These are phyloP conservation scores for Silurus aristotelis DNA, from an alignment of 2,797 vertebrate species.

Conservation along the genomic window DNA sequence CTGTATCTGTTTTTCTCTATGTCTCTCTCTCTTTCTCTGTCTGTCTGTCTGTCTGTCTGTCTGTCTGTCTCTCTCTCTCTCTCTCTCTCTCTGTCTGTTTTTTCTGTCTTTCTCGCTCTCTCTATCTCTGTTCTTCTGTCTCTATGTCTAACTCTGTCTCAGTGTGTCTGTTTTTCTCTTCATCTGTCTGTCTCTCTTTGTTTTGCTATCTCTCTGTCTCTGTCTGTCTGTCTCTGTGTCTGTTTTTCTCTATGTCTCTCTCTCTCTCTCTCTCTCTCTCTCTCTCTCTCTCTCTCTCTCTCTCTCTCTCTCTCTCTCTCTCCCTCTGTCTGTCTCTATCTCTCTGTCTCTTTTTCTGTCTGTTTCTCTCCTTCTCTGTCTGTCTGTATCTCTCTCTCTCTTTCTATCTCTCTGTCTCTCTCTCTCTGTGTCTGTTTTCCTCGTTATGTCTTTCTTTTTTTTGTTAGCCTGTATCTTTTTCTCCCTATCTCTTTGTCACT, in stretches of 20 bases:
- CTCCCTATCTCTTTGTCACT: not conserved
- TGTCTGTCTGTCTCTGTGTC: not conserved
- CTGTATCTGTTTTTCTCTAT: not conserved
- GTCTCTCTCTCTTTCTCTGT: not conserved
- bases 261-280: not conserved
- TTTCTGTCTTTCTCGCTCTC: too few relatives aligned
- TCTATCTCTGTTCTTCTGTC: not conserved
- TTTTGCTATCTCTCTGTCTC: not conserved
- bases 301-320: not conserved
- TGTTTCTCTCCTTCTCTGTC: not conserved
- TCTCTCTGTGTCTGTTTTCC: not conserved
- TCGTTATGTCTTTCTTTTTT: too few relatives aligned
- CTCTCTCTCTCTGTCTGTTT: not conserved
- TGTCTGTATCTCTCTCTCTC: not conserved
- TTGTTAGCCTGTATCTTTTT: not conserved
- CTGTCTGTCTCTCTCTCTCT: not conserved
- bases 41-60: not conserved
- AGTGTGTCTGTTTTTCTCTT: not conserved
- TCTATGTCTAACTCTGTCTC: not conserved
- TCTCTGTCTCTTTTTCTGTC: not conserved
- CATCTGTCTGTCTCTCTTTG: slow-evolving; percentile 13
- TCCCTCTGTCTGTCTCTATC: not conserved
- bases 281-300: not conserved
- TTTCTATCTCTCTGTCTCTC: not conserved
- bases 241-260: not conserved